Base-by-base conservation (phyloP, 2,113 vertebrate species). In the Gymnocephalus cernua region DNA sequence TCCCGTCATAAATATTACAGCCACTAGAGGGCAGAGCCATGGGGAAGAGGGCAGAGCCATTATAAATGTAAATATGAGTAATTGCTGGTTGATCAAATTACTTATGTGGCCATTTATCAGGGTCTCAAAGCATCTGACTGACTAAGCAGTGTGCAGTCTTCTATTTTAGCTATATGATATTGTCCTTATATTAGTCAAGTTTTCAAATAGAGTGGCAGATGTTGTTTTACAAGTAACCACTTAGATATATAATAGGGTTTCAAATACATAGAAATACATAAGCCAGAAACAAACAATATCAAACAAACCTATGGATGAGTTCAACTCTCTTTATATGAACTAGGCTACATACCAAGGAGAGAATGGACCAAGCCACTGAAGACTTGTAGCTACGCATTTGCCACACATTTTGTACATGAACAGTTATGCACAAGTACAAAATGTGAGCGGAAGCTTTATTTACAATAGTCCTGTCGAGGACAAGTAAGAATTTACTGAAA, bases 401-500 rank as follows among this genome's bases (percentile, higher is more conserved):
- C 12, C 27, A 18, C 14, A 51, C 12, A n/a, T 48, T 59, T 23
- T 54, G 19, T 56, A 61, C 58, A 50, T 19, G 13, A 56, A 41
- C 45, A 59, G 5, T 63, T 69, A 53, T 27, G 21, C 32, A 44
- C 44, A 69, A 47, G 48, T 29, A 16, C 27, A 79, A 50, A 44
- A 45, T 76, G 23, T 63, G 27, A 29, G 10, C 9, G 4, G 23
- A 78, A 79, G 15, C 35, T 54, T 41, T 53, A 62, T 64, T 74
- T 18, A 57, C 16, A 32, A 45, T 35, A 19, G 29, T 69, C 12
- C 19, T 47, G 21, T 35, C 47, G 3, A 74, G 51, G 14, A 14
- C 21, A 66, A 71, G n/a, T 70, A 64, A 50, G 35, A 63, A 73
- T 27, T 25, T 32, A 47, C 10, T 64, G 38, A 80, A 74, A 74